Evolutionary conservation across 2,888 invertebrate genomes (phyloP), one percentile per base, ranked within the genome.

Genomic region (Lithophane leautieri): DNA sequence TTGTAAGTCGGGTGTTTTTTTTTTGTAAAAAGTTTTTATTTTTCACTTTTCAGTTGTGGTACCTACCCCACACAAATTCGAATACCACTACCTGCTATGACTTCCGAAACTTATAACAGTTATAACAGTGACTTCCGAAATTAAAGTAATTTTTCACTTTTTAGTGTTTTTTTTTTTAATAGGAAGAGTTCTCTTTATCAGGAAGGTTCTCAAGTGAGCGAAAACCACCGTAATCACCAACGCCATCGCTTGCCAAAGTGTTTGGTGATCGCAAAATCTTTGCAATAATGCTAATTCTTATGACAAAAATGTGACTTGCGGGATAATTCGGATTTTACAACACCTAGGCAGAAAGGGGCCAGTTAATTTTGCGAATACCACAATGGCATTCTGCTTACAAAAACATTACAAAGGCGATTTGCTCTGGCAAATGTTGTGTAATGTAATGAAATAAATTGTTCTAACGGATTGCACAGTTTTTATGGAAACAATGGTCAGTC

Each of bases 371-470:
- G 42, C 14, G 11, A 47, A 62, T 54, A 76, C n/a, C 61, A 54
- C 40, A 42, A 78, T 16, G 47, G 9, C 1, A 44, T 68, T 66
- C 60, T 25, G 19, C 44, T 65, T 25, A 52, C 60, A 68, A 47
- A 47, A 67, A 19, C 12, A 22, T 47, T 25, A 12, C 22, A 25
- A 16, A 34, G 28, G 25, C 16, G 22, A 66, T 80, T 80, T 56
- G 60, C 19, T 56, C 42, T 44, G 8, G 50, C 56, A 69, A 65
- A 42, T 16, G 25, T 80, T 74, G 8, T 28, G 75, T 16, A 79
- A 80, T 50, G 2, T 79, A 66, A 65, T 80, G 74, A 42, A 60
- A 60, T 34, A 60, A 60, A 69, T 70, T 50, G 40, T 50, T 72
- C 19, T 50, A 60, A 67, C 22, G 62, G 50, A 67, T 44, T 50